Conservation (phyloP, 2,113 vertebrate species). For the Gobio gobio region DNA sequence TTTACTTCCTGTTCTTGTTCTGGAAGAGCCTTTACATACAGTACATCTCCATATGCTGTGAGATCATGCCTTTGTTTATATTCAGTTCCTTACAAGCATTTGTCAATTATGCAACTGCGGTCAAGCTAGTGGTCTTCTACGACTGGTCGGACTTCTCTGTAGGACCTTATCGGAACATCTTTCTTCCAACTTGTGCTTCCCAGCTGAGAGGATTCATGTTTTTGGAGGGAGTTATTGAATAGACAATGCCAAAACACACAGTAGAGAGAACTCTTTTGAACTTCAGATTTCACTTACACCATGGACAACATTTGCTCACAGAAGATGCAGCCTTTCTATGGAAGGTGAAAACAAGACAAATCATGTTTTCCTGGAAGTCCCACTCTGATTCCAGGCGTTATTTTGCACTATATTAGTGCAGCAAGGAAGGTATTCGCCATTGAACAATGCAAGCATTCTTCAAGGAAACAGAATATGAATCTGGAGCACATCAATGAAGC, state of each 20-base stretch:
- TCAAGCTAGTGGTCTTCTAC: neutral
- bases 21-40: conserved; percentile 62
- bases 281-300: neutral
- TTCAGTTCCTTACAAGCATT: conserved; percentile 31
- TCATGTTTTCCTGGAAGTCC: conserved; percentile 81
- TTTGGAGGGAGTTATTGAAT: neutral
- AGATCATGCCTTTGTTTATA: conserved; percentile 64
- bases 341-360: conserved; percentile 73
- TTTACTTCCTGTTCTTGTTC: conserved; percentile 47
- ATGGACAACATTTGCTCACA: conserved; percentile 25
- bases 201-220: neutral
- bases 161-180: conserved; percentile 52
- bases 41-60: conserved; percentile 58
- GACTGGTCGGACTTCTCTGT: conserved; percentile 7
- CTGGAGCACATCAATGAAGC: conserved; percentile 45
- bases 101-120: conserved; percentile 26
- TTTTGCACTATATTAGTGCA: conserved; percentile 99
- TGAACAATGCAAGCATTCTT: conserved; percentile 77
- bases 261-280: neutral
- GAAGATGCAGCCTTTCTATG: conserved; percentile 74
- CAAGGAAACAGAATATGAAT: conserved; percentile 51
- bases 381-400: conserved; percentile 85
- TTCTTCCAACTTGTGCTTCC: conserved; percentile 55
- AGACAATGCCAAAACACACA: conserved; percentile 30
- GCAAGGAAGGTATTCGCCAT: conserved; percentile 95